Percentiles rank a stretch among this genome's conserved stretches.
Conservation (phyloP, 2,113 vertebrate genomes). For the Microtus pennsylvanicus region DNA sequence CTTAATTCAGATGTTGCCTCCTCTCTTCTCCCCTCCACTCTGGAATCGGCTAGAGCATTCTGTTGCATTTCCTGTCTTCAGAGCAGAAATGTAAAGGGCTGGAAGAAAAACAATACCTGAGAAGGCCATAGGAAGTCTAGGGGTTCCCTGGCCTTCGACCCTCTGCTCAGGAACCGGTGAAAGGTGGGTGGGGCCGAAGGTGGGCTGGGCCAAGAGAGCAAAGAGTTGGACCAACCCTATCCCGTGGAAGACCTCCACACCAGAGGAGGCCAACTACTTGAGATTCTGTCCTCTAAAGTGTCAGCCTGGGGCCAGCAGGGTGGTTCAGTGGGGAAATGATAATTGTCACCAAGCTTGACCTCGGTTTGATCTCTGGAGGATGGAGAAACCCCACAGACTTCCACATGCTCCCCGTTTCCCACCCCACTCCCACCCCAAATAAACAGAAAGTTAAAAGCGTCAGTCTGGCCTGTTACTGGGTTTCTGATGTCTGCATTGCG, state of each 20-base stretch:
- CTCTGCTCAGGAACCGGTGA: not conserved
- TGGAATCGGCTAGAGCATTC: not conserved
- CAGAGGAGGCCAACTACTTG: not conserved
- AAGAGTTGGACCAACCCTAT: not conserved
- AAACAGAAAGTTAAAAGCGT: not conserved
- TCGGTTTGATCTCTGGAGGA: not conserved
- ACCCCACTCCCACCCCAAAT: not conserved
- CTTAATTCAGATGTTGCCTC: not conserved
- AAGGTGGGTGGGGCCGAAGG: not conserved
- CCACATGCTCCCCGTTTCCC: not conserved
- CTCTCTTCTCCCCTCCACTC: fast-evolving
- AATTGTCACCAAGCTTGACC: not conserved
- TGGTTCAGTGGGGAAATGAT: not conserved
- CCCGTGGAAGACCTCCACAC: not conserved
- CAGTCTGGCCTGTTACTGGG: not conserved
- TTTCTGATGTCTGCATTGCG: too few species aligned
- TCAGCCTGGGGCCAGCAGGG: not conserved
- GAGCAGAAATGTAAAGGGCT: conserved; percentile 9
- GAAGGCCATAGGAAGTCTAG: not conserved
- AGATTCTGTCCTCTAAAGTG: not conserved
- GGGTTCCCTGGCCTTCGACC: not conserved
- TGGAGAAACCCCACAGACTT: not conserved
- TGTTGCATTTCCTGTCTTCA: conserved; percentile 24
- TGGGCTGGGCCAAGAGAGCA: not conserved
- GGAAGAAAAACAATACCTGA: not conserved